A percentile compares a stretch with the other conserved stretches of the same genome.
phyloP scores from a whole-genome alignment of 2,113 vertebrate genomes.

The Cairina moschata region DNA sequence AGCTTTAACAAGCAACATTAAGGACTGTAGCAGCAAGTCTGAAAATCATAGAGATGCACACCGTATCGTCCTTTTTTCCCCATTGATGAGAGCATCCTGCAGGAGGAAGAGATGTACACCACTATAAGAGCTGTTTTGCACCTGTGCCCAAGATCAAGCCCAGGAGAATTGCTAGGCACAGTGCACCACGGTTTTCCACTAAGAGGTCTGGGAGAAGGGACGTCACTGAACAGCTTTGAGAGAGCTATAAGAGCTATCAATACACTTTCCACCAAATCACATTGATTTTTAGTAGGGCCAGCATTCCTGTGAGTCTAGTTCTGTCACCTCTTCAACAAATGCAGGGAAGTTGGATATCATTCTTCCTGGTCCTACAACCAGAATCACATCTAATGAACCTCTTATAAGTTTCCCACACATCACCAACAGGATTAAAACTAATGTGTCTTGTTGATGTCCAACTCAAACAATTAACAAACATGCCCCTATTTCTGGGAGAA shows the following conservation, averaged over 20 bases:
- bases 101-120: background rate
- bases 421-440: background rate
- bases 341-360: background rate
- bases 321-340: background rate
- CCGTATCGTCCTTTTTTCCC: background rate
- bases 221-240: background rate
- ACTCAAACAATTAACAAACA: background rate
- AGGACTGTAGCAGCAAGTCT: background rate
- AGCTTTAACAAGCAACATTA: background rate
- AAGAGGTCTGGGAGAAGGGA: background rate
- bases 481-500: background rate
- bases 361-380: background rate
- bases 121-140: background rate
- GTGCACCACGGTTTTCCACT: background rate
- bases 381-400: background rate
- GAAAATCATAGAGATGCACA: background rate
- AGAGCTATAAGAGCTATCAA: rapidly evolving
- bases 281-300: background rate
- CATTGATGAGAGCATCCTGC: background rate
- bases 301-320: background rate
- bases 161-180: background rate
- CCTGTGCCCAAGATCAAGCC: background rate
- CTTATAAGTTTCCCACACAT: background rate
- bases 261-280: background rate
- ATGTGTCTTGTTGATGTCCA: background rate